Evolutionary conservation across 2,113 vertebrate genomes (phyloP).

Genomic region (Epinephelus lanceolatus): DNA sequence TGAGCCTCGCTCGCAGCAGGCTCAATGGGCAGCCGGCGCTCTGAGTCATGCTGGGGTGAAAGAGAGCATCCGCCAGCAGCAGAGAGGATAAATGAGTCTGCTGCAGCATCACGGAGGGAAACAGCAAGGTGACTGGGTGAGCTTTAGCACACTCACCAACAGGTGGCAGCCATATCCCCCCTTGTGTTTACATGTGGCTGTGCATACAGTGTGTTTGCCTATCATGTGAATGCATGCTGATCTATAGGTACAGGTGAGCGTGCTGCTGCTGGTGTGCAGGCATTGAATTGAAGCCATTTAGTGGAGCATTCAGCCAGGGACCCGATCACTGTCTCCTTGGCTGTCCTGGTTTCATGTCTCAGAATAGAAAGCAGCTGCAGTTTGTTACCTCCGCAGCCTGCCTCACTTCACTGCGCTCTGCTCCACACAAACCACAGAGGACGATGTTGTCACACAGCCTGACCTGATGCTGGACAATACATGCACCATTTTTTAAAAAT

Average conservation of each 20-base stretch:
- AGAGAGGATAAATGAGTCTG: conserved; percentile 54
- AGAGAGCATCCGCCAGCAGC: conserved; percentile 45
- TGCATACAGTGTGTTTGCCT: neutral
- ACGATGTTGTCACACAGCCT: conserved; percentile 20
- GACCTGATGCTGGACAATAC: neutral
- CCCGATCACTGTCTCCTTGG: conserved; percentile 38
- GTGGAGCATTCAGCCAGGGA: conserved; percentile 32
- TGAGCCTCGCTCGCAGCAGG: conserved; percentile 2
- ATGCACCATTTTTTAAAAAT: neutral
- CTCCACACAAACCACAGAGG: conserved; percentile 25
- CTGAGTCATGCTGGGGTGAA: conserved; percentile 70
- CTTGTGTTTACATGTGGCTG: neutral
- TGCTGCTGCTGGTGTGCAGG: conserved; percentile 9
- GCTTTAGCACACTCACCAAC: conserved; percentile 62
- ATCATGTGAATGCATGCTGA: neutral
- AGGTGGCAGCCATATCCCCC: conserved; percentile 69
- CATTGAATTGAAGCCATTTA: conserved; percentile 7
- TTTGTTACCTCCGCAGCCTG: conserved; percentile 48
- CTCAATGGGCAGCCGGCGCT: conserved; percentile 33
- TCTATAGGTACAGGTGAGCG: neutral
- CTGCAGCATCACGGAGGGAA: conserved; percentile 61
- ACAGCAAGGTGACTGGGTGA: conserved; percentile 71
- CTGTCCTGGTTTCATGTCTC: conserved; percentile 66
- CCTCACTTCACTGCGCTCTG: conserved; percentile 17
- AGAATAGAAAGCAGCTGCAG: conserved; percentile 68